Base-by-base conservation (phyloP, 35 echinoderm and acorn worm genomes). In the Ophiothrix spiculata region DNA sequence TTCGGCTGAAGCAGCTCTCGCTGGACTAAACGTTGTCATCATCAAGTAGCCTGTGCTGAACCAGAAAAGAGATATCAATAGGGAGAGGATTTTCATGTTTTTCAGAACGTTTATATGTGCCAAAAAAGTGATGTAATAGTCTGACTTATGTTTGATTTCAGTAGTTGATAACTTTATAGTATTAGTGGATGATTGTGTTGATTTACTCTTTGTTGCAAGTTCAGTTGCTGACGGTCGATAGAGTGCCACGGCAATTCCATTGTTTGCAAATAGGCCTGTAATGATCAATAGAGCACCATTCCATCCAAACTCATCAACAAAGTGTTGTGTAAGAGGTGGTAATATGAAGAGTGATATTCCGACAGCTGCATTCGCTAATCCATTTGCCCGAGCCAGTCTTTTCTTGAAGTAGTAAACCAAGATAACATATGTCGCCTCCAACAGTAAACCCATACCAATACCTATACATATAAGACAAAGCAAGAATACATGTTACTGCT, bases 301-400 rank as follows among this genome's bases (percentile, higher is more conserved):
- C 81, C 81, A 84, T 69, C 81, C 81, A 11, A 64, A 64, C 35
- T 84, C 49, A 35, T 84, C 81, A 19, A 84, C 69, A 0, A 84
- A 36, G 31, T 42, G 69, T 14, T 56, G 42, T 15, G 36, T 13
- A 35, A 84, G 54, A 19, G 81, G 81, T 1, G 81, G 81, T 21
- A 84, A 29, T 17, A 60, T 60, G n/a, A 84, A 64, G 15, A 64
- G 54, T 4, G 45, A 45, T 17, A 84, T 10, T 1, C 81, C 63
- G 40, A 32, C 31, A n/a, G 32, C 81, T n/a, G 81, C 40, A 19
- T 49, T 25, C 13, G 81, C 81, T 60, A 84, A 32, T 45, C 81
- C 81, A 31, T 64, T 63, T 31, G 56, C 81, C 15, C 54, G 6
- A 63, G 46, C 54, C 40, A 84, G 36, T 64, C 49, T 31, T 63